Evolutionary conservation across 2,888 invertebrate genomes (phyloP).

Genomic region (Lydus trimaculatus): DNA sequence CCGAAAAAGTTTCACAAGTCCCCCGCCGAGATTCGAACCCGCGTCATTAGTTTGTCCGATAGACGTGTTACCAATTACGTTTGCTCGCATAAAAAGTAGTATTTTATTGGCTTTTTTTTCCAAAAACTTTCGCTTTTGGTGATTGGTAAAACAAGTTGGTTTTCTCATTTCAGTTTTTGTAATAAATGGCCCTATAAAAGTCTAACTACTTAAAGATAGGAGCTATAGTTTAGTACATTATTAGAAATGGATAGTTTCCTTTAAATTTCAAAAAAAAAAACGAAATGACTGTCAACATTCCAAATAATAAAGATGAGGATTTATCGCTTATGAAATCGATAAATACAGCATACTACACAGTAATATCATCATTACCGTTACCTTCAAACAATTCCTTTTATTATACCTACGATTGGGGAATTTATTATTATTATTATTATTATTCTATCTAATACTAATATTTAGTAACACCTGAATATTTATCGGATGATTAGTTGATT

Average conservation of each 20-base stretch:
- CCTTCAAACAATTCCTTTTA: conserved; percentile 3
- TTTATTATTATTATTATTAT: background rate
- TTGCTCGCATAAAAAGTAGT: too few relatives aligned
- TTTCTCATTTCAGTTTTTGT: too few relatives aligned
- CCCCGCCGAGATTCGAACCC: too few relatives aligned
- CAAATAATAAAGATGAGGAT: background rate
- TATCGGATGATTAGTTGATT: conserved; percentile 20
- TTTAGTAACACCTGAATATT: conserved; percentile 26
- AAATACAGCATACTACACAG: background rate
- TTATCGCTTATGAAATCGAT: conserved; percentile 3
- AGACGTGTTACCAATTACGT: too few relatives aligned
- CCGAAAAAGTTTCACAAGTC: too few relatives aligned
- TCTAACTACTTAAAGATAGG: too few relatives aligned
- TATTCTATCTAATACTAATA: conserved; percentile 13
- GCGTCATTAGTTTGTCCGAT: too few relatives aligned
- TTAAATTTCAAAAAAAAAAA: background rate
- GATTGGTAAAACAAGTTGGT: too few relatives aligned
- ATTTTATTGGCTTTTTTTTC: too few relatives aligned
- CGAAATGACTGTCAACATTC: background rate
- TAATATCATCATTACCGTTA: conserved; percentile 8
- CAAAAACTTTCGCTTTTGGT: too few relatives aligned
- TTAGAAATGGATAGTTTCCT: background rate
- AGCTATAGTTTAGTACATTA: too few relatives aligned
- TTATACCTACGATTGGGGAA: background rate
- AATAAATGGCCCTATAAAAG: background rate